Percentiles rank a stretch among this genome's conserved stretches.
These are phyloP conservation scores for Corythoichthys haematopterus DNA, from an alignment of 2,113 vertebrate species.

Conservation along the genomic window DNA sequence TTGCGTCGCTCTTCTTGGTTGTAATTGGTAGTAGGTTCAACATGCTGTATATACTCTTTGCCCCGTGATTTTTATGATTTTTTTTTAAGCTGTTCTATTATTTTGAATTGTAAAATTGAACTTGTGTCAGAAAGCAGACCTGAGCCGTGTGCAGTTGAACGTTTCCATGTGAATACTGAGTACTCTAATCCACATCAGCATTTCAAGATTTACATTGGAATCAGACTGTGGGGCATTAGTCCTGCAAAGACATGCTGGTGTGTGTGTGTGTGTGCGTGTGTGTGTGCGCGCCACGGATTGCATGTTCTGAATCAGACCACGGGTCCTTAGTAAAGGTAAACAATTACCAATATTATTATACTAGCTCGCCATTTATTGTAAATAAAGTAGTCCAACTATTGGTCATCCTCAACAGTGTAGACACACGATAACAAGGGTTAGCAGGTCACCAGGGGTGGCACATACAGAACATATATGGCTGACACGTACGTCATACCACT, in stretches of 20 bases:
- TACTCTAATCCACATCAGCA: slow-evolving; percentile 14
- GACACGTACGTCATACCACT: too few species aligned
- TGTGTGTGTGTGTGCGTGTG: too few species aligned
- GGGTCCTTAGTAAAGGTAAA: slow-evolving; percentile 46
- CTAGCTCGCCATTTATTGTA: too few species aligned
- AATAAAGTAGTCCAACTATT: too few species aligned
- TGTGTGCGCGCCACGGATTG: too few species aligned
- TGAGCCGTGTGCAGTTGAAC: background rate
- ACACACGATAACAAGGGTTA: too few species aligned
- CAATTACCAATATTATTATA: slow-evolving; percentile 9
- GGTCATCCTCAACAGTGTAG: too few species aligned
- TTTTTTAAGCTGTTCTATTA: background rate
- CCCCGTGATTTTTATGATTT: background rate
- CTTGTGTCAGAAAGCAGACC: background rate
- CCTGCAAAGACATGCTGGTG: slow-evolving; percentile 50
- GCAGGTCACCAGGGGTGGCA: too few species aligned
- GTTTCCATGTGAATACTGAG: background rate
- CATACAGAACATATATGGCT: too few species aligned
- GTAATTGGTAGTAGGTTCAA: background rate
- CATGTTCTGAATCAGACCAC: slow-evolving; percentile 6
- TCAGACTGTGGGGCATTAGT: slow-evolving; percentile 23
- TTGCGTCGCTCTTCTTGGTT: background rate
- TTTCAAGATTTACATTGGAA: slow-evolving; percentile 37
- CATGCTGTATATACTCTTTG: background rate
- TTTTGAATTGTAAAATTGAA: background rate